Conservation (phyloP, 2,113 vertebrate genomes). For the Dromaius novaehollandiae region DNA sequence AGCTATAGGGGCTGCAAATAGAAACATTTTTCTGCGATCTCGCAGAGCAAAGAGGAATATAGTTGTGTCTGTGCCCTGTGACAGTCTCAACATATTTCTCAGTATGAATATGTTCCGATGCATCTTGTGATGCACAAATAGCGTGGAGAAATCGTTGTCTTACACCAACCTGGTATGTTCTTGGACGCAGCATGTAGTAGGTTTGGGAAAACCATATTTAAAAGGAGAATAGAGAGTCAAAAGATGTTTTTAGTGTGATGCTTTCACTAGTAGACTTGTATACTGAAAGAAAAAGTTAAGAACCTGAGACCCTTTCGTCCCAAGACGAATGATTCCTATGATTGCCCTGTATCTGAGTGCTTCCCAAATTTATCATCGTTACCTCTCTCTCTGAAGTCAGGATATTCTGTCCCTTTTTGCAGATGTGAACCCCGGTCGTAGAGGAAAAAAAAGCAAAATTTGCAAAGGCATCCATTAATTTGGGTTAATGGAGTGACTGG, state of each 20-base stretch:
- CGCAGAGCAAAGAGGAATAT: background rate
- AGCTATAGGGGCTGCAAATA: conserved; percentile 21
- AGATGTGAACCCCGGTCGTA: background rate
- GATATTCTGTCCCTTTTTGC: background rate
- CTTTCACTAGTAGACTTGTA: background rate
- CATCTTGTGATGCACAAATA: background rate
- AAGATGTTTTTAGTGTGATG: background rate
- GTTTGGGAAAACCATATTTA: background rate
- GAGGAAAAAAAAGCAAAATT: background rate
- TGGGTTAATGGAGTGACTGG: background rate
- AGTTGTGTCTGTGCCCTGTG: background rate
- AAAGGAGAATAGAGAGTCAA: background rate
- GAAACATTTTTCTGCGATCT: background rate
- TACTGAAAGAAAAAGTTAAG: background rate
- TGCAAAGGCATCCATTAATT: background rate
- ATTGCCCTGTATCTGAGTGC: background rate
- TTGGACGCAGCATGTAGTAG: background rate
- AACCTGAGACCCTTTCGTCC: background rate
- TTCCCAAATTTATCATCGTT: background rate
- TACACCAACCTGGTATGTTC: background rate
- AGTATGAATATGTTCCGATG: background rate
- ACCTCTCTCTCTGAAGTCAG: background rate
- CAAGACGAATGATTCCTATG: background rate
- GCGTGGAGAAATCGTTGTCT: background rate
- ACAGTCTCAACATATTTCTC: background rate